Evolutionary conservation across 2,888 invertebrate species (phyloP), one percentile per base, ranked within the genome.

Genomic region (Cephonodes hylas): DNA sequence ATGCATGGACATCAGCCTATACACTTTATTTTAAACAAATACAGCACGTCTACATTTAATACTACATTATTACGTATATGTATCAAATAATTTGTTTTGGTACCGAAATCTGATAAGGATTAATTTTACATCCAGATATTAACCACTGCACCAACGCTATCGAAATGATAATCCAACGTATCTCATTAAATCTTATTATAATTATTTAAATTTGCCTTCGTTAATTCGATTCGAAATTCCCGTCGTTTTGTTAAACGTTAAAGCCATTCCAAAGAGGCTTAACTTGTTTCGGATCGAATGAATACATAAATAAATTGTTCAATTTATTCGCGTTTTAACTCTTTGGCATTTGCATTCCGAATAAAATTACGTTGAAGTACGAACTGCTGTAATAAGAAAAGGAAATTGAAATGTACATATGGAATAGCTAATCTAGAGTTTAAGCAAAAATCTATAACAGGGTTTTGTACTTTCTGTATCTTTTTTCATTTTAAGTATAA

Each of bases 271-370:
- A 53, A 53, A 31, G 31, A 53, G 53, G 53, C 53, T 53, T 53
- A 53, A 53, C 31, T 53, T 53, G 53, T 44, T 42, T 42, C 53
- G 22, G 53, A 56, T 61, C 20, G 22, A 31, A 42, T 44, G 61
- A 61, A 61, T 61, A 61, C 22, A 42, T 58, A 31, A 31, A 61
- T 57, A 57, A 25, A 31, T 62, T 44, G 27, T n/a, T 42, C 48
- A 59, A 61, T 58, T 67, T 63, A 66, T 63, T 64, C 64, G 38
- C 62, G 58, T 59, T 44, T 61, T 60, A 65, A 69, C 63, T 63
- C 65, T 59, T 62, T 63, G 58, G 58, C 38, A 69, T 69, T 64
- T 66, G 62, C 63, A 68, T 69, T 72, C 74, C 63, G 63, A 71
- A 75, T 74, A 71, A 15, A 31, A 53, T 31, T 31, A 31, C 10